Conservation (phyloP, 2,797 vertebrate species). For the Toxotes lorentzi region DNA sequence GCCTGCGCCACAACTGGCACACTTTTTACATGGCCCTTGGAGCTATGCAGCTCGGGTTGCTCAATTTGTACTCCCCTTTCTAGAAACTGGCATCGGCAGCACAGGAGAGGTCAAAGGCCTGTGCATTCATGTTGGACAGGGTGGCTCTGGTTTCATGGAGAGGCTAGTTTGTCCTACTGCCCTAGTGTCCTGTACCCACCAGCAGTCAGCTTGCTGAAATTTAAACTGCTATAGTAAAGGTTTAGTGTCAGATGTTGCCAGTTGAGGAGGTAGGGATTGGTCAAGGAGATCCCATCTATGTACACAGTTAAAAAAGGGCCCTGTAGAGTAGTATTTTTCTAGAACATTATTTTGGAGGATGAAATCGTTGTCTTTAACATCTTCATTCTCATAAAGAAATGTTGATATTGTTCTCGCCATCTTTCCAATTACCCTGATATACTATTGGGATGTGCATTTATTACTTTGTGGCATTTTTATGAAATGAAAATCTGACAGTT, state of each 20-base stretch:
- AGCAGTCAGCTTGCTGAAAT: constrained; percentile 40
- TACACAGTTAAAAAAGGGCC: not conserved
- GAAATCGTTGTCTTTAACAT: not conserved
- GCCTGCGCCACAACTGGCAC: constrained; percentile 52
- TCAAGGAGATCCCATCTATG: not conserved
- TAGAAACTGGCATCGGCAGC: constrained; percentile 61
- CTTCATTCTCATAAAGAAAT: constrained; percentile 12
- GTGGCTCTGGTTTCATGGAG: constrained; percentile 66
- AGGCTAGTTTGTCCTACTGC: constrained; percentile 68
- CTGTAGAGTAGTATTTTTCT: not conserved
- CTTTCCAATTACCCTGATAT: constrained; percentile 6
- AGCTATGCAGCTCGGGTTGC: constrained; percentile 60
- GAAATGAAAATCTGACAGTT: not conserved
- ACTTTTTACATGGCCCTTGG: constrained; percentile 45
- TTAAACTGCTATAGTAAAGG: constrained; percentile 26
- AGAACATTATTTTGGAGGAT: not conserved
- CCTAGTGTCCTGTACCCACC: constrained; percentile 57
- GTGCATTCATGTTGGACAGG: constrained; percentile 38
- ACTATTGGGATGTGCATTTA: not conserved
- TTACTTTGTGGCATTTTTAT: not conserved
- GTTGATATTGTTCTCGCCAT: not conserved
- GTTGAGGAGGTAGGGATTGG: not conserved
- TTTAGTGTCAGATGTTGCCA: constrained; percentile 11
- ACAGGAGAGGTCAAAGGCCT: constrained; percentile 60
- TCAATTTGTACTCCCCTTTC: constrained; percentile 52